A percentile compares a stretch with the other conserved stretches of the same genome.
These are phyloP conservation scores for Falco naumanni DNA, from an alignment of 2,797 vertebrate genomes.

Conservation along the genomic window DNA sequence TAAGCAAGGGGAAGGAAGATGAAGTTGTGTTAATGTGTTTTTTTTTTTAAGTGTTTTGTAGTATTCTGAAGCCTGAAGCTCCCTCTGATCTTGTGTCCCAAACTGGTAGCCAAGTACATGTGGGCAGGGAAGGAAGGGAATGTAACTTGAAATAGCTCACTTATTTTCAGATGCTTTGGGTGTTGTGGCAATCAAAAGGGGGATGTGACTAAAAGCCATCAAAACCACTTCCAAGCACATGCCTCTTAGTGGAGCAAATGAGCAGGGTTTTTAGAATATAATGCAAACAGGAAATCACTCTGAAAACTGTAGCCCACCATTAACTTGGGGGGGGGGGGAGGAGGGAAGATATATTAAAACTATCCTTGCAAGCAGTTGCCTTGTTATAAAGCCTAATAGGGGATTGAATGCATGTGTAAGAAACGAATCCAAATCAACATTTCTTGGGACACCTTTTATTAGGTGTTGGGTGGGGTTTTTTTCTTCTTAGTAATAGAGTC, in stretches of 20 bases:
- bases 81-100: conserved; percentile 7
- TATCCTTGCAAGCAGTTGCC: background rate
- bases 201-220: conserved; percentile 53
- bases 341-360: conserved; percentile 12
- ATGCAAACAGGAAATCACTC: conserved; percentile 51
- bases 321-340: background rate
- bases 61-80: conserved; percentile 17
- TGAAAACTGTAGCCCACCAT: conserved; percentile 32
- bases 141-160: conserved; percentile 55
- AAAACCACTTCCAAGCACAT: conserved; percentile 60
- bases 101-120: conserved; percentile 45
- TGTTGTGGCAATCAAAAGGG: conserved; percentile 33
- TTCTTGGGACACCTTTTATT: conserved; percentile 41
- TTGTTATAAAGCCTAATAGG: conserved; percentile 2
- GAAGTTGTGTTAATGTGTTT: background rate
- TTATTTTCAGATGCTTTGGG: conserved; percentile 37
- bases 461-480: background rate
- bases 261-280: conserved; percentile 28
- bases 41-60: background rate
- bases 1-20: background rate
- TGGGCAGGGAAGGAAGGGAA: conserved; percentile 42
- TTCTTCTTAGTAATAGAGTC: background rate
- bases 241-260: conserved; percentile 31
- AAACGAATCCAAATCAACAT: background rate
- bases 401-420: background rate